Evolutionary conservation across 2,113 vertebrate genomes (phyloP).

Genomic region (Amphiprion percula): DNA sequence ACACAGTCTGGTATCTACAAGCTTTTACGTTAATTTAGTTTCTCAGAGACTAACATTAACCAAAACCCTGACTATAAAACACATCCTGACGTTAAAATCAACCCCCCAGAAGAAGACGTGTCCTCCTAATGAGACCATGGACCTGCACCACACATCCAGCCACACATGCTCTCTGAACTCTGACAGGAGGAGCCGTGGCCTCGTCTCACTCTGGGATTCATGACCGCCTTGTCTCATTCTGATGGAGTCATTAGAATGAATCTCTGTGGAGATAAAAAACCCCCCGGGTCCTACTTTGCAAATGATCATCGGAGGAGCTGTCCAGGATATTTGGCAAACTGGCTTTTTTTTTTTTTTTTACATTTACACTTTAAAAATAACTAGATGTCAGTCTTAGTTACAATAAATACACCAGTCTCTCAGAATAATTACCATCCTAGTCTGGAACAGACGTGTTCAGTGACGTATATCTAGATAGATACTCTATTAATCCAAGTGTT

Average conservation of each 20-base stretch:
- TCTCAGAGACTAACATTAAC: no score
- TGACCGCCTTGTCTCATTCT: conserved; percentile 20
- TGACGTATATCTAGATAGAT: no score
- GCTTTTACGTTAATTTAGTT: no score
- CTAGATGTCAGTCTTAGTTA: background rate
- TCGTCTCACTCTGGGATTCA: conserved; percentile 32
- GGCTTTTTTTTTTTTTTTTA: no score
- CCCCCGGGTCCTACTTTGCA: background rate
- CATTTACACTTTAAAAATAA: background rate
- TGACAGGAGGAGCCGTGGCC: conserved; percentile 5
- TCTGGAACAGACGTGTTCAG: conserved; percentile 1
- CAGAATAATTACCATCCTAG: background rate
- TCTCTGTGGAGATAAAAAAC: conserved; percentile 6
- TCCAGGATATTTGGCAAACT: background rate
- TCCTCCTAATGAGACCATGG: no score
- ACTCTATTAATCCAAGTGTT: no score
- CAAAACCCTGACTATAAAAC: no score
- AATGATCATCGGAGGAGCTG: background rate
- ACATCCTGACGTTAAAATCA: no score
- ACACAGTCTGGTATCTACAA: no score
- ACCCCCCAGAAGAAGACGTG: no score
- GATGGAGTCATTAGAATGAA: conserved; percentile 29
- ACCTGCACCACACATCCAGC: no score
- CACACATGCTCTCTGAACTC: background rate
- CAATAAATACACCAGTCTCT: background rate